A percentile compares a stretch with the other conserved stretches of the same genome.
phyloP scores from a whole-genome alignment of 2,888 invertebrate species.

The Beris morrisii region DNA sequence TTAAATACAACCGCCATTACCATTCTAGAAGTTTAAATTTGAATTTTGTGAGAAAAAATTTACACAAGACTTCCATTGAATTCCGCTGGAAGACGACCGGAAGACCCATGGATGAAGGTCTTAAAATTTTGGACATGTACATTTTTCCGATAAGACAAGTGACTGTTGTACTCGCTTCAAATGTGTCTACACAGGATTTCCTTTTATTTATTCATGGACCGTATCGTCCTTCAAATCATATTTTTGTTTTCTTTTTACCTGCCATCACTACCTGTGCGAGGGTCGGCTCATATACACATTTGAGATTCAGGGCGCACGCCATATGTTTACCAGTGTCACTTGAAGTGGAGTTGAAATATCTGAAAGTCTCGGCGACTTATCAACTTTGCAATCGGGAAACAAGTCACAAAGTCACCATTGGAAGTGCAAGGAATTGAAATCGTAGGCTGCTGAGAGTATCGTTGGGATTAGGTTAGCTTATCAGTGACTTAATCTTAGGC shows the following conservation, averaged over 20 bases:
- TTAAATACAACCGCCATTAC: too few relatives aligned
- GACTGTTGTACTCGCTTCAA: not conserved
- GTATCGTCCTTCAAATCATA: constrained; percentile 3
- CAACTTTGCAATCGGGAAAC: too few relatives aligned
- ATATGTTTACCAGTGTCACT: too few relatives aligned
- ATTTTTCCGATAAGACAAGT: constrained; percentile 2
- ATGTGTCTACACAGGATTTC: constrained; percentile 16
- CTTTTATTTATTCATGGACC: constrained; percentile 10
- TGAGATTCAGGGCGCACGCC: constrained; percentile 12
- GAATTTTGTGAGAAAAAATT: too few relatives aligned
- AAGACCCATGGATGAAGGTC: constrained; percentile 14
- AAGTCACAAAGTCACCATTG: too few relatives aligned
- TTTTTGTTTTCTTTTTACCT: constrained; percentile 6
- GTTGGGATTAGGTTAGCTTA: too few relatives aligned
- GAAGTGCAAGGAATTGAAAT: too few relatives aligned
- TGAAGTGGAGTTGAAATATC: too few relatives aligned
- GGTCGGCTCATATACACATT: not conserved
- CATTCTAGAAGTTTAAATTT: too few relatives aligned
- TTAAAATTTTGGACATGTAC: constrained; percentile 6
- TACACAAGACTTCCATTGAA: not conserved
- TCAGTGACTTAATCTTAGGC: too few relatives aligned
- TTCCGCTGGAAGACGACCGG: constrained; percentile 5
- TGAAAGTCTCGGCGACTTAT: too few relatives aligned
- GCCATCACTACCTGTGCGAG: constrained; percentile 16
- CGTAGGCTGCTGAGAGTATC: too few relatives aligned